These are phyloP conservation scores for Lepidurus couesii DNA, from an alignment of 1,140 invertebrate genomes.

Conservation along the genomic window DNA sequence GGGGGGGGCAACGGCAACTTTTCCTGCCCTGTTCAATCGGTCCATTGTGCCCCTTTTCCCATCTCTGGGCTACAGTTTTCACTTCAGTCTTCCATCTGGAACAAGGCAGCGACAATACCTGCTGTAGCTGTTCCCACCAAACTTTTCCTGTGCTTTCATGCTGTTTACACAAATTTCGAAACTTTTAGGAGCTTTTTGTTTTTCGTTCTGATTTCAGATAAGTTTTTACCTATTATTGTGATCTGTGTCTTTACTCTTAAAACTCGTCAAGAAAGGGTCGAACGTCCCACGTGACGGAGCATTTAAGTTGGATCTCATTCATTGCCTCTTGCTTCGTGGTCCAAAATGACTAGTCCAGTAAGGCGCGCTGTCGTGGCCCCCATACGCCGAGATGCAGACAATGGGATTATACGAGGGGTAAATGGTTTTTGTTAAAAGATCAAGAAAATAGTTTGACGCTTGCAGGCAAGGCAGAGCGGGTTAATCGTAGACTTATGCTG, in stretches of 20 bases:
- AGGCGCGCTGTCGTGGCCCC: background rate
- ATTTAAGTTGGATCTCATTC: constrained; percentile 19
- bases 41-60: background rate
- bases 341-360: constrained; percentile 3
- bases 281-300: background rate
- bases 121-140: background rate
- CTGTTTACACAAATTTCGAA: background rate
- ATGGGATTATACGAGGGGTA: background rate
- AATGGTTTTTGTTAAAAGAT: background rate
- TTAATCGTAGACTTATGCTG: constrained; percentile 16
- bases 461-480: background rate
- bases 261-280: background rate
- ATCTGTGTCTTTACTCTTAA: background rate
- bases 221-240: background rate
- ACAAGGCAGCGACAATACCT: background rate
- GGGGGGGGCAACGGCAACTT: background rate
- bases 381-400: constrained; percentile 3
- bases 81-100: constrained; percentile 17
- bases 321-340: background rate
- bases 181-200: no score
- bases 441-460: background rate
- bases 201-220: no score
- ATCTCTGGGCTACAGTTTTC: background rate
- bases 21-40: background rate
- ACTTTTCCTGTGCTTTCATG: background rate